Evolutionary conservation across 2,888 invertebrate genomes (phyloP), one percentile per base, ranked within the genome.

Genomic region (Neelides folsomi): DNA sequence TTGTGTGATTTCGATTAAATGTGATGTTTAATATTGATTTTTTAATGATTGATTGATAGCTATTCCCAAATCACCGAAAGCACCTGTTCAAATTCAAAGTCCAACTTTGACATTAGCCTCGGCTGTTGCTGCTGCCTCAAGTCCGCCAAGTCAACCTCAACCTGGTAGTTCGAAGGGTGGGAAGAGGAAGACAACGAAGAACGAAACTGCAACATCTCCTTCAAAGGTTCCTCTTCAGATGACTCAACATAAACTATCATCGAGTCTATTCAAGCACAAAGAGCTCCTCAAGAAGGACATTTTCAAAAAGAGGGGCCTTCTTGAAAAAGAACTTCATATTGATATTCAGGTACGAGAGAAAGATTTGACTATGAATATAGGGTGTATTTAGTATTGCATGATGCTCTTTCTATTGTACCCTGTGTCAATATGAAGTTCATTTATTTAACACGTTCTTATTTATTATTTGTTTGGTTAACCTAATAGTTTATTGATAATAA

Each of bases 221-320:
- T n/a, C 43, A 2, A 19, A 18, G 16, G 43, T 27, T 34, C 16
- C 20, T 5, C 27, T 47, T 38, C 42, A 35, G 41, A 42, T 36
- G 13, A 37, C 38, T 35, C 39, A 44, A 12, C 49, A 36, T 19
- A 55, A 56, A 44, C 42, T 51, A 36, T 47, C 51, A 19, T 52
- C 56, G 2, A 43, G 48, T 38, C 76, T 90, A 18, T 82, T 83
- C 70, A 81, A 86, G 65, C 92, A 93, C 66, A 93, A 92, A 68
- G 93, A 93, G 70, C 74, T 84, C 64, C 78, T 95, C 45, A 92
- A 92, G 71, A 92, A 88, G 68, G 92, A 92, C 66, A 94, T 94
- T 59, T 77, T 92, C 57, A 84, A 89, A 67, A 93, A 93, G 68
- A 76, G 94, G 61, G 86, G 86, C 1, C 72, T 88, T 13, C 77